These are phyloP conservation scores for Cathartes aura DNA, from an alignment of 2,113 vertebrate species.

Conservation along the genomic window DNA sequence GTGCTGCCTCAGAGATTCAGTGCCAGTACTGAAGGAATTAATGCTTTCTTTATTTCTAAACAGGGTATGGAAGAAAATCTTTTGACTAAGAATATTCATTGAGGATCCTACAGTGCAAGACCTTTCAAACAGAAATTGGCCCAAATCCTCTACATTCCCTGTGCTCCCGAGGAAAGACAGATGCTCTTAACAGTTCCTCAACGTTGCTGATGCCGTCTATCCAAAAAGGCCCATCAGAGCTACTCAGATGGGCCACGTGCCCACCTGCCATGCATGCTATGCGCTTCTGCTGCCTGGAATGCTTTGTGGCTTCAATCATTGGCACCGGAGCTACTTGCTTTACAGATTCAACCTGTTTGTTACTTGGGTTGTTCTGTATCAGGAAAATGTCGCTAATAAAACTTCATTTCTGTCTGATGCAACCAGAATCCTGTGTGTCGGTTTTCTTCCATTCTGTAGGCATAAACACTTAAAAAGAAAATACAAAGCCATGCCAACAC, in stretches of 20 bases:
- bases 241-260: neutral
- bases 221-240: neutral
- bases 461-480: neutral
- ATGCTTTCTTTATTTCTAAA: neutral
- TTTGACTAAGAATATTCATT: slow-evolving; percentile 5
- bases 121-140: neutral
- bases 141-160: neutral
- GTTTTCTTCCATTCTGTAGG: neutral
- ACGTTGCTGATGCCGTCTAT: neutral
- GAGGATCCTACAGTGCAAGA: neutral
- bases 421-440: neutral
- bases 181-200: neutral
- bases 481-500: neutral
- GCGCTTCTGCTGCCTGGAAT: neutral
- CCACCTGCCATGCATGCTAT: neutral
- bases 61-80: slow-evolving; percentile 51
- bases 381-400: slow-evolving; percentile 47
- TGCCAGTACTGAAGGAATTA: neutral
- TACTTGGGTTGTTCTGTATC: neutral
- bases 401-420: slow-evolving; percentile 49
- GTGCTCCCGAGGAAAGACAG: neutral
- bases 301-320: neutral
- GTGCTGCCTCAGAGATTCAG: neutral
- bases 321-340: neutral
- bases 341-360: neutral